A percentile compares a stretch with the other conserved stretches of the same genome.
phyloP scores from a whole-genome alignment of 2,797 vertebrate species.

The Amazonetta brasiliensis region DNA sequence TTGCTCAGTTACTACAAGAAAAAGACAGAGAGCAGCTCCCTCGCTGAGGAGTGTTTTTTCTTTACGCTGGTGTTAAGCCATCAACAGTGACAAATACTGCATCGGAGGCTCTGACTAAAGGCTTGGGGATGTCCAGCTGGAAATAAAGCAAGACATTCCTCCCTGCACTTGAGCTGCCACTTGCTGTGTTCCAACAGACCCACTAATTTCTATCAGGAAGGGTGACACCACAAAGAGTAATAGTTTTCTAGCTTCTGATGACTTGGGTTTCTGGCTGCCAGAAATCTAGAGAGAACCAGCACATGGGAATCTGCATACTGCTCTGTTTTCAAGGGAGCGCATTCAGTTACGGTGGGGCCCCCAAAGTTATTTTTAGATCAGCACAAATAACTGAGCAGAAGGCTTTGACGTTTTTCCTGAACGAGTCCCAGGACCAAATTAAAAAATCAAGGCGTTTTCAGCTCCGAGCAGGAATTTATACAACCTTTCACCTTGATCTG shows the following conservation, averaged over 20 bases:
- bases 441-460: conserved; percentile 8
- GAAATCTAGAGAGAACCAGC: neutral
- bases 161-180: fast-evolving
- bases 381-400: conserved; percentile 1
- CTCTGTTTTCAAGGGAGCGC: neutral
- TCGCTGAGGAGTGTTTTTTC: neutral
- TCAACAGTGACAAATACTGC: fast-evolving
- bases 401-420: conserved; percentile 15
- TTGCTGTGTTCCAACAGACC: neutral
- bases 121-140: neutral
- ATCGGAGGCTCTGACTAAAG: neutral
- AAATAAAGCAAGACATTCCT: neutral
- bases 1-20: neutral
- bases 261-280: neutral
- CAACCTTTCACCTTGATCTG: neutral
- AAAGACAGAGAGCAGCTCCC: neutral
- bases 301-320: neutral
- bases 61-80: neutral
- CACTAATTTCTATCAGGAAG: neutral
- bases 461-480: neutral
- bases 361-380: conserved; percentile 15
- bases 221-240: neutral
- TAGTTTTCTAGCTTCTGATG: neutral
- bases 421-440: neutral
- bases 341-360: conserved; percentile 16